Base-by-base conservation (phyloP, 2,113 vertebrate genomes). In the Stigmatopora nigra region DNA sequence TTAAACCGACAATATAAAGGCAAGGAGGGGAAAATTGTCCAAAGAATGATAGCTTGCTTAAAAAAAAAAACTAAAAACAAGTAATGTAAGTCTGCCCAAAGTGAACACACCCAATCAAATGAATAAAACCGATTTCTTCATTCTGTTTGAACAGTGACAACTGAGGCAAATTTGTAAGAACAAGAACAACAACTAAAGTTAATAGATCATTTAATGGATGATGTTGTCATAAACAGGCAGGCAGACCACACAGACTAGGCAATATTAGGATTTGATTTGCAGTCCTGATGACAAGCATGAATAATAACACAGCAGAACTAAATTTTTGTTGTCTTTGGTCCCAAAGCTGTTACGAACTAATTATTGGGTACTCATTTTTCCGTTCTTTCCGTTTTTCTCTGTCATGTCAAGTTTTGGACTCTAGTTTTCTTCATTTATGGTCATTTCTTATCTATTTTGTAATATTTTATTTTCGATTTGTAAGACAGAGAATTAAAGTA, bases 11-110 rank as follows among this genome's bases (percentile, higher is more conserved):
- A 65, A 78, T 81, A 80, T 65, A 75, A 82, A 81, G 73, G 67
- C 69, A 81, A 66, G 57, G 78, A 68, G 72, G 78, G 76, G 78
- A 81, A 85, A 79, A 31, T 64, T 45, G 72, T 58, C 70, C 20
- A 44, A 16, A 75, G 31, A 45, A 9, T 61, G n/a, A 55, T 20
- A 35, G 51, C 56, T 69, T 57, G 52, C 38, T 73, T 64, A 51
- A 57, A 74, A 78, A n/a, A n/a, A 78, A 65, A 73, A 67, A 63
- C 25, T 31, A 31, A 31, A 78, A 57, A 53, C 38, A 25, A 48
- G 11, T 67, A 56, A 70, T 16, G 35, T 58, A 46, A 62, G 61
- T 36, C 3, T 56, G 13, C 10, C 22, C 20, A 56, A 56, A 56
- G 38, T 14, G 11, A 25, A 12, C 22, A 31, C 20, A 25, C 10